Evolutionary conservation across 2,888 invertebrate species (phyloP).

Genomic region (Nineta flava): DNA sequence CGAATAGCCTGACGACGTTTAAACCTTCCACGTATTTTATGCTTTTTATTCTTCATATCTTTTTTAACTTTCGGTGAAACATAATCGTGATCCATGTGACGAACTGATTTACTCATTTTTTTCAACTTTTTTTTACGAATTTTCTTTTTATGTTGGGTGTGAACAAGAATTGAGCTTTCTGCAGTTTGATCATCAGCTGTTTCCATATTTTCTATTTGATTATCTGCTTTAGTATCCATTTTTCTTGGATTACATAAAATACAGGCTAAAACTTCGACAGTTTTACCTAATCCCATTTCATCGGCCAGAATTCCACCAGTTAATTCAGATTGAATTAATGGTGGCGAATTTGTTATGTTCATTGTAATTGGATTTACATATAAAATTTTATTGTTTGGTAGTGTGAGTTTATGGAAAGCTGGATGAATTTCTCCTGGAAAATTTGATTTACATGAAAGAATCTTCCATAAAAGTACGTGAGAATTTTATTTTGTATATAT

Average conservation of each 20-base stretch:
- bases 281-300: conserved; percentile 73
- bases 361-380: conserved; percentile 31
- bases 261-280: conserved; percentile 54
- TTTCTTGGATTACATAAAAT: conserved; percentile 36
- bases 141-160: background rate
- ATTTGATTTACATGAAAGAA: no score
- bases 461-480: no score
- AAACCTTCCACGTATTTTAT: background rate
- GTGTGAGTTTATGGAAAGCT: conserved; percentile 10
- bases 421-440: conserved; percentile 10
- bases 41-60: no score
- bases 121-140: background rate
- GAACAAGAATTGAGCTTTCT: background rate
- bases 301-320: conserved; percentile 61
- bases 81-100: background rate
- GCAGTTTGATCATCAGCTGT: background rate
- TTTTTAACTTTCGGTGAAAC: background rate
- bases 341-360: conserved; percentile 24
- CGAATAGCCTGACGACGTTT: background rate
- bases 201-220: background rate
- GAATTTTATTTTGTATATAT: no score
- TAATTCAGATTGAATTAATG: conserved; percentile 23
- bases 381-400: conserved; percentile 12
- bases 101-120: background rate
- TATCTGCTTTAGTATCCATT: conserved; percentile 6